Evolutionary conservation across 2,113 vertebrate species (phyloP).

Genomic region (Talpa occidentalis): DNA sequence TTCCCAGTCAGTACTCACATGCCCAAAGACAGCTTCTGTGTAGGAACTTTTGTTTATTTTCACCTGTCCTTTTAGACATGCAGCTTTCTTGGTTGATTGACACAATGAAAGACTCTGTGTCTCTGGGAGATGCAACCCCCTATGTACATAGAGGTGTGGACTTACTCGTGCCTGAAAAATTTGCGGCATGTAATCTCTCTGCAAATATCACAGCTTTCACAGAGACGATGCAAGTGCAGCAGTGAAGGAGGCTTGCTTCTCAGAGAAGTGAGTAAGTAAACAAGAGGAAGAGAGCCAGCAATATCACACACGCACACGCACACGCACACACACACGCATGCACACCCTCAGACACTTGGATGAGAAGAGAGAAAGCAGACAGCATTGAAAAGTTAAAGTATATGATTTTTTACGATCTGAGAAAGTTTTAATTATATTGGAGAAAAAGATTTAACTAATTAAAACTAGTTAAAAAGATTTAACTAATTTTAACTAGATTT

Average conservation of each 20-base stretch:
- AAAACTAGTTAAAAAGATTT: not conserved
- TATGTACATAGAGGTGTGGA: not conserved
- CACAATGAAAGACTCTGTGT: not conserved
- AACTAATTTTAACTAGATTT: too few relatives aligned
- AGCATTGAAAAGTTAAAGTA: not conserved
- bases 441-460: not conserved
- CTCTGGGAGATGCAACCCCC: not conserved
- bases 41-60: not conserved
- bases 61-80: not conserved
- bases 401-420: slow-evolving; percentile 20
- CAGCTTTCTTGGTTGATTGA: not conserved
- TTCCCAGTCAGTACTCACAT: not conserved
- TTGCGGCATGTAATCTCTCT: not conserved
- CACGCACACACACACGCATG: too few relatives aligned
- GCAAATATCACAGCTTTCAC: not conserved
- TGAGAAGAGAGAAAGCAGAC: not conserved
- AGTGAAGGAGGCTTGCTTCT: not conserved
- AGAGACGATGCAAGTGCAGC: not conserved
- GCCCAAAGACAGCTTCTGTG: not conserved
- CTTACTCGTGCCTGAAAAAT: not conserved
- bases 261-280: not conserved
- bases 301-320: not conserved
- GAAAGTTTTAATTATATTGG: not conserved
- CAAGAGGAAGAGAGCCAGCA: not conserved
- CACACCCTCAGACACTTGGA: not conserved